Base-by-base conservation (phyloP, 2,113 vertebrate species). In the Vulpes vulpes region DNA sequence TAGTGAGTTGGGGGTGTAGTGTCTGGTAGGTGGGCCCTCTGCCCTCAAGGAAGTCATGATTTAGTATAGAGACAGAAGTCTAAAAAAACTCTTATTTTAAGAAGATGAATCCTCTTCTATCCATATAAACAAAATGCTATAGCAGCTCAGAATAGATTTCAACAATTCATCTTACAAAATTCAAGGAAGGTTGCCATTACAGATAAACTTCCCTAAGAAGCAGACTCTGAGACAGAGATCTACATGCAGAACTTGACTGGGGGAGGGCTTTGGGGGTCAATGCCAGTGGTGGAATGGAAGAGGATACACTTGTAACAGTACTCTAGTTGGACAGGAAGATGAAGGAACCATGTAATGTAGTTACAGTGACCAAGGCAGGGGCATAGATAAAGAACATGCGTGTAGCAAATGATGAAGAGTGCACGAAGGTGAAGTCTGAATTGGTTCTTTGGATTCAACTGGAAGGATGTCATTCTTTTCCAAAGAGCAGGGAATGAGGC, bases 301-400 rank as follows among this genome's bases (percentile, higher is more conserved):
- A 59, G 35, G 32, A 30, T 2, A 11, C 55, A 32, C 8, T 8
- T 4, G 0, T 27, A 3, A 74, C 19, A 2, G 6, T 14, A 43
- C 20, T 62, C 6, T 1, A 74, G 16, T 67, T 65, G 27, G 57
- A 60, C 53, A 76, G 15, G 38, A 74, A 32, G 38, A 38, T 0
- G 16, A n/a, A 76, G 60, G 17, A 93, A 11, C 15, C 23, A 51
- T 8, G 9, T 32, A 15, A 15, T 2, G n/a, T 14, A 55, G 32
- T 62, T 59, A 62, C 57, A 69, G 23, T 16, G 53, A 69, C 59
- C 53, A n/a, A 2, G 3, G 10, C 32, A 23, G 43, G 14, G 8
- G 25, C 20, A 11, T 71, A 60, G 27, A 16, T 14, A 30, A 35
- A 94, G 57, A 80, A 25, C 53, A 17, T 11, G 8, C 43, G 14